Evolutionary conservation across 2,797 vertebrate species (phyloP).

Genomic region (Peromyscus melanophrys): DNA sequence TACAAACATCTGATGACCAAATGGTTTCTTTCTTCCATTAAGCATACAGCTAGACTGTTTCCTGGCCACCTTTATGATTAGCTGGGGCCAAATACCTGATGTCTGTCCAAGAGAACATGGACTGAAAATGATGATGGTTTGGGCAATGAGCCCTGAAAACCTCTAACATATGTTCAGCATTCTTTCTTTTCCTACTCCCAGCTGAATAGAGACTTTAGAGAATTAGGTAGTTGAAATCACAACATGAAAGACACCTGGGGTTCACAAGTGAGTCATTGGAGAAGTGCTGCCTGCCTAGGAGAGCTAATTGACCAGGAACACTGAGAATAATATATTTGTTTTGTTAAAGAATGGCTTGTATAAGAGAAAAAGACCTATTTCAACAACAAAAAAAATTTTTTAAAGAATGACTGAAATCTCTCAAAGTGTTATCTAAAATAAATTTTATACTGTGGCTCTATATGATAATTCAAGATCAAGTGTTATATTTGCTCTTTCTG

Average conservation of each 20-base stretch:
- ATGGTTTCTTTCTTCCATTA: conserved; percentile 44
- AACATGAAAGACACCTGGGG: conserved; percentile 49
- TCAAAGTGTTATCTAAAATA: background rate
- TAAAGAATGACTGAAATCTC: conserved; percentile 23
- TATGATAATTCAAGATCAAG: background rate
- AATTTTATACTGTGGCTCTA: background rate
- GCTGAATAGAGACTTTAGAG: conserved; percentile 56
- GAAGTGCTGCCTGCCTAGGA: background rate
- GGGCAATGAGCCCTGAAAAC: conserved; percentile 28
- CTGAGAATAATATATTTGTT: conserved; percentile 12
- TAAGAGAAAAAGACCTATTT: background rate
- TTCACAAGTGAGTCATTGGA: background rate
- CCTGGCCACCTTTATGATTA: conserved; percentile 45
- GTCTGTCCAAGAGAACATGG: conserved; percentile 24
- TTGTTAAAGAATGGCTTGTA: conserved; percentile 42
- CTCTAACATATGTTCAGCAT: background rate
- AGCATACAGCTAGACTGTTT: conserved; percentile 21
- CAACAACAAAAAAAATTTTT: background rate
- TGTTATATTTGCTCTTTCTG: background rate
- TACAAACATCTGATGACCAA: conserved; percentile 38
- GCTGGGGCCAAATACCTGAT: conserved; percentile 25
- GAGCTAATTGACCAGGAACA: background rate
- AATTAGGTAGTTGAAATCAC: conserved; percentile 34
- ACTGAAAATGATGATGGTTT: conserved; percentile 42
- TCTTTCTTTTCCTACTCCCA: background rate